Conservation (phyloP, 2,888 invertebrate species). For the Diarsia rubi region DNA sequence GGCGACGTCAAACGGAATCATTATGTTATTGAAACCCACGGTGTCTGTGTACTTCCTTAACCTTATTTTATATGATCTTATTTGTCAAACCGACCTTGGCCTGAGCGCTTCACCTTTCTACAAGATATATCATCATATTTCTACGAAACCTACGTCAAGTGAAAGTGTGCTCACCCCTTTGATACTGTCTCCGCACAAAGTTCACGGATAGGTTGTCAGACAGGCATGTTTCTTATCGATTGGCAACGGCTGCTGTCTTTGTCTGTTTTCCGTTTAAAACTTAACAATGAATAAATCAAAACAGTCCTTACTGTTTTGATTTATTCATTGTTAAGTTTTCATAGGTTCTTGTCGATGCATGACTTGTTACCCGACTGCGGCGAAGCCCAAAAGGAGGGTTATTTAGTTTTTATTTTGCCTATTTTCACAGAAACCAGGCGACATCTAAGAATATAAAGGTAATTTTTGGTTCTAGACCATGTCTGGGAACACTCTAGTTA, state of each 20-base stretch:
- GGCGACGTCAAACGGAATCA: too few species aligned
- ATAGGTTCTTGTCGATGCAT: not conserved
- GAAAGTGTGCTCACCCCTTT: conserved; percentile 21
- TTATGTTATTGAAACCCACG: not conserved
- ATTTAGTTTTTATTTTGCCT: not conserved
- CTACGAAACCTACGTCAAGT: not conserved
- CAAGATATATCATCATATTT: not conserved
- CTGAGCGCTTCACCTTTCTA: not conserved
- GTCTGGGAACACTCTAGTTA: too few species aligned
- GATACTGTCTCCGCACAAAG: conserved; percentile 4
- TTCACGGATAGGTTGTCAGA: conserved; percentile 21
- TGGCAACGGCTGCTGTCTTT: not conserved
- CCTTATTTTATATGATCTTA: not conserved
- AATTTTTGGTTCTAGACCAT: too few species aligned
- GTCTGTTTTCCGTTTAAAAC: conserved; percentile 10
- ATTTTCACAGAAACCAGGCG: not conserved
- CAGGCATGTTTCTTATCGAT: conserved; percentile 30
- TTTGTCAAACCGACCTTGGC: not conserved
- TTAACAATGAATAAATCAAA: too few species aligned
- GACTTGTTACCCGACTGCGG: too few species aligned
- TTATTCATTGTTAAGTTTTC: not conserved
- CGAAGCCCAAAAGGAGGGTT: too few species aligned
- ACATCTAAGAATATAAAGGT: too few species aligned
- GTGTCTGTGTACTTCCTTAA: not conserved
- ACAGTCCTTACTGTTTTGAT: conserved; percentile 4